These are phyloP conservation scores for Lutjanus campechanus DNA, from an alignment of 2,797 vertebrate species.

Conservation along the genomic window DNA sequence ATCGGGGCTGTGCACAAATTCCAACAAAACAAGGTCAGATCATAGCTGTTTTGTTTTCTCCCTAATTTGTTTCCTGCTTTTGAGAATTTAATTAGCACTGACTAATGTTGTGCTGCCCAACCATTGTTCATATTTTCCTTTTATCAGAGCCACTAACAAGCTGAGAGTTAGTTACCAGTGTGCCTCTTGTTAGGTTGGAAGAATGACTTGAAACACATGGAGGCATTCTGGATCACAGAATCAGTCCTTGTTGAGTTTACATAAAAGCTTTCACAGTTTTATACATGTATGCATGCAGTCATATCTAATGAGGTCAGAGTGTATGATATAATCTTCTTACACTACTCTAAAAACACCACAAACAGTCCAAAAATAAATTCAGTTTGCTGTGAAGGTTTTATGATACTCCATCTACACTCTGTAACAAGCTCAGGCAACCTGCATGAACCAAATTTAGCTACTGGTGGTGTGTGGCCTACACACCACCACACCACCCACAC, in stretches of 20 bases:
- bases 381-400: not conserved
- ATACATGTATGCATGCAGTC: not conserved
- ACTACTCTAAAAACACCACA: not conserved
- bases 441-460: not conserved
- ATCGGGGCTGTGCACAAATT: not conserved
- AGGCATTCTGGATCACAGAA: not conserved
- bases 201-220: not conserved
- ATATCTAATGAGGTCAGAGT: not conserved
- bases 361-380: not conserved
- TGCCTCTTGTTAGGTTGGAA: not conserved
- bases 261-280: not conserved
- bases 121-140: constrained; percentile 12
- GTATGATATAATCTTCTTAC: not conserved
- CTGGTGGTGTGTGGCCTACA: not conserved
- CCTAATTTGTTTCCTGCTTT: not conserved
- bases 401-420: not conserved
- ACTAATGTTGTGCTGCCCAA: not conserved
- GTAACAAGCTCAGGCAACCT: not conserved
- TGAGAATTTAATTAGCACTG: not conserved
- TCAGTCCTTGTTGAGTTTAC: not conserved
- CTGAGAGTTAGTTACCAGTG: not conserved
- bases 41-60: not conserved
- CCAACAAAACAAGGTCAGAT: not conserved
- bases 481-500: constrained; percentile 2
- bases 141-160: constrained; percentile 2